These are phyloP conservation scores for Acromyrmex charruanus DNA, from an alignment of 1,140 invertebrate genomes.

Conservation along the genomic window DNA sequence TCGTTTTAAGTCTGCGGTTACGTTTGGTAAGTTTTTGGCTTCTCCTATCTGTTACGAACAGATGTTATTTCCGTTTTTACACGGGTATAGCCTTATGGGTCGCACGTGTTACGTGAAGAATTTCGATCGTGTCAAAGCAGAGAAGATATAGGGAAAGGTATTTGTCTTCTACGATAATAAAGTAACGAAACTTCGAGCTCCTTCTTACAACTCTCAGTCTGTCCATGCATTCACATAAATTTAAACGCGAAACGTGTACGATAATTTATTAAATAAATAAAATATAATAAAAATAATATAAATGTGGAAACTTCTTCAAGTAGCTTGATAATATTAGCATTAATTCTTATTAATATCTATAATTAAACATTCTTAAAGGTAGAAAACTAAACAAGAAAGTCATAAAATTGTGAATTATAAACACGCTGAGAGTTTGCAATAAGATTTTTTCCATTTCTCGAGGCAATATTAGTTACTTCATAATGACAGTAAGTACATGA, in stretches of 20 bases:
- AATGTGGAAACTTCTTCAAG: not conserved
- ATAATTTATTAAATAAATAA: slow-evolving; percentile 10
- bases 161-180: slow-evolving; percentile 22
- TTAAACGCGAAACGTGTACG: not conserved
- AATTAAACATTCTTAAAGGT: not conserved
- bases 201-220: not conserved
- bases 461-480: not conserved
- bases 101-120: slow-evolving; percentile 66
- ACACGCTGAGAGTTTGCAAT: not conserved
- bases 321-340: not conserved
- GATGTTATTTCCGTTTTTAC: slow-evolving; percentile 74
- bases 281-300: slow-evolving; percentile 3
- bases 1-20: slow-evolving; percentile 50
- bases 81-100: slow-evolving; percentile 40
- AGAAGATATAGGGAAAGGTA: slow-evolving; percentile 15
- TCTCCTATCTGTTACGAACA: slow-evolving; percentile 62
- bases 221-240: not conserved
- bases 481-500: not conserved
- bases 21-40: slow-evolving; percentile 66
- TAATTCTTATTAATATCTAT: slow-evolving; percentile 7
- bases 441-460: not conserved
- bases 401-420: not conserved
- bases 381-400: not conserved
- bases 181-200: not conserved
- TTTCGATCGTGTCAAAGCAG: slow-evolving; percentile 51